Evolutionary conservation across 2,888 invertebrate genomes (phyloP).

Genomic region (Sclerodermus sp.): DNA sequence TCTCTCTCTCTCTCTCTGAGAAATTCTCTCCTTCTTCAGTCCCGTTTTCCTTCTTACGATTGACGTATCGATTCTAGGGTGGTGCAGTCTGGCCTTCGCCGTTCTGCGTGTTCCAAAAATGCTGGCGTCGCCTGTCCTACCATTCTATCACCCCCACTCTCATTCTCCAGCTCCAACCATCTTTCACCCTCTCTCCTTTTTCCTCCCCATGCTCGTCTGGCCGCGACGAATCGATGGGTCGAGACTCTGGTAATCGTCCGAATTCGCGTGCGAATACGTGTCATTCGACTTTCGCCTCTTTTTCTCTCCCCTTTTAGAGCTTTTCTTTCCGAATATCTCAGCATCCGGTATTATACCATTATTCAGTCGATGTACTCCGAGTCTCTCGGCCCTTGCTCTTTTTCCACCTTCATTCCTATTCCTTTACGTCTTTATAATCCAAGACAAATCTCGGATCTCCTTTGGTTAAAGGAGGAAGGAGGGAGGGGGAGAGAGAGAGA

Average conservation of each 20-base stretch:
- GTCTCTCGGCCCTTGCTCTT: not conserved
- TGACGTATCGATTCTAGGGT: constrained; percentile 51
- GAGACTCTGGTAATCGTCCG: no score
- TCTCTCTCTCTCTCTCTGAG: no score
- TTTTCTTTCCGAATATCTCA: not conserved
- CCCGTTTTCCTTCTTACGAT: constrained; percentile 30
- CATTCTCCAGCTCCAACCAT: not conserved
- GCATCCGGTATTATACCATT: no score
- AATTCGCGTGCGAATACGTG: no score
- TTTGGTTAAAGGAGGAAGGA: not conserved
- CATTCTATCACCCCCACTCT: constrained; percentile 5
- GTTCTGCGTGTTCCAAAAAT: constrained; percentile 36
- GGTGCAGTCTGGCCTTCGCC: constrained; percentile 40
- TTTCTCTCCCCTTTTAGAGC: not conserved
- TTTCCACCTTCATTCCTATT: not conserved
- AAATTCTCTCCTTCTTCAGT: no score
- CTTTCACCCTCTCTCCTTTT: not conserved
- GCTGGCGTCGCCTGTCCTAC: constrained; percentile 29
- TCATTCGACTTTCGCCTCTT: no score
- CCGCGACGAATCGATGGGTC: no score
- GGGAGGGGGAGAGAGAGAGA: not conserved
- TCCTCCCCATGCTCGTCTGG: not conserved
- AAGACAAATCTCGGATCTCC: no score
- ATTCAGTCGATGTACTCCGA: no score
- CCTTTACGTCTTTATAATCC: not conserved